phyloP scores from a whole-genome alignment of 2,888 invertebrate species.

The Sphaerophoria rueppellii region DNA sequence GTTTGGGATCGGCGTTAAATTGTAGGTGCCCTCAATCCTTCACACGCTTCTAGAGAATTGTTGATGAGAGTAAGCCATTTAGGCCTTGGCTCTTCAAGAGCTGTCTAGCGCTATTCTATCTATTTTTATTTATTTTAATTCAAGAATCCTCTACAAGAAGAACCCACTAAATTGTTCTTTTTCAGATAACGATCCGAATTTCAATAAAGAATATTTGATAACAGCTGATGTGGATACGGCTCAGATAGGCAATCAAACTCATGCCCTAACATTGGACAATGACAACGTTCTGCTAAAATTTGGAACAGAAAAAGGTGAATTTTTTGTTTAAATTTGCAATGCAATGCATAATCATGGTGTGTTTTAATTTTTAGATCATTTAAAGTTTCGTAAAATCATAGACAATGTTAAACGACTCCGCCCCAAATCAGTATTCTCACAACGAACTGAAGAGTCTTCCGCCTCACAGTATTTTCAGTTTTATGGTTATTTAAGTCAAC shows the following conservation, averaged over 20 bases:
- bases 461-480: constrained; percentile 99
- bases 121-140: no score
- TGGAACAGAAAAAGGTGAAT: constrained; percentile 78
- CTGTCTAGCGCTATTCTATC: no score
- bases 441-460: constrained; percentile 98
- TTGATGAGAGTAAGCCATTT: no score
- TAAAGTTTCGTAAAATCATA: constrained; percentile 80
- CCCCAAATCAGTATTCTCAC: constrained; percentile 92
- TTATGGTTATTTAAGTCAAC: constrained; percentile 99
- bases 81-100: no score
- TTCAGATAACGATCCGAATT: constrained; percentile 77
- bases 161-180: no score
- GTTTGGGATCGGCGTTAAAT: no score
- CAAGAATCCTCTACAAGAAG: no score
- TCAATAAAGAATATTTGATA: constrained; percentile 80
- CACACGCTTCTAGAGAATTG: no score
- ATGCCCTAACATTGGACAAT: constrained; percentile 80
- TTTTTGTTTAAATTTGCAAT: not conserved
- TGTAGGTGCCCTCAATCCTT: no score
- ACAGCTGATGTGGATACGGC: constrained; percentile 80
- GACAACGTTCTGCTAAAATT: constrained; percentile 81
- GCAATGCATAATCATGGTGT: not conserved
- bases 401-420: constrained; percentile 81
- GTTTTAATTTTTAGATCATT: constrained; percentile 76
- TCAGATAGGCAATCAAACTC: constrained; percentile 79